Evolutionary conservation across 2,113 vertebrate species (phyloP).

Genomic region (Arothron firmamentum): DNA sequence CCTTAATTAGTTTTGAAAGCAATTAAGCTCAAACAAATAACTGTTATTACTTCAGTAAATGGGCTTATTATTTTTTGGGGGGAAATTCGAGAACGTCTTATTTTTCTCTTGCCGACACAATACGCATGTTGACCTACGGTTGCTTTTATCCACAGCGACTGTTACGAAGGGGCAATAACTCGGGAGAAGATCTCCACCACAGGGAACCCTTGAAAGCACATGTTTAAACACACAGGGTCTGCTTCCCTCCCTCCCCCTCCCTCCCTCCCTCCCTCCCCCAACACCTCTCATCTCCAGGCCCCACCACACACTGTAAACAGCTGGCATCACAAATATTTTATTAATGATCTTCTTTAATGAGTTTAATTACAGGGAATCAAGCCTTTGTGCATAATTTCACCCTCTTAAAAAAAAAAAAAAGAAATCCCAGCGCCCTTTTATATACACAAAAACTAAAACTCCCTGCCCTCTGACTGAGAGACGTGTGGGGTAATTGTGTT

Average conservation of each 20-base stretch:
- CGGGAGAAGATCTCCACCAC: constrained; percentile 57
- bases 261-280: constrained; percentile 12
- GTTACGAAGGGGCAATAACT: constrained; percentile 50
- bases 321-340: constrained; percentile 79
- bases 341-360: constrained; percentile 83
- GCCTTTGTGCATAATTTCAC: constrained; percentile 76
- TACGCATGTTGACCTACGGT: too few species aligned
- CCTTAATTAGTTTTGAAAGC: background rate
- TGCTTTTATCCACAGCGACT: constrained; percentile 53
- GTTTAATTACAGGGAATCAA: constrained; percentile 76
- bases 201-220: constrained; percentile 75
- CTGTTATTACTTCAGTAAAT: background rate
- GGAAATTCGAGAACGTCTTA: background rate
- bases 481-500: constrained; percentile 44
- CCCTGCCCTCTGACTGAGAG: constrained; percentile 63
- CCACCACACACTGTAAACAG: constrained; percentile 73
- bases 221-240: constrained; percentile 72
- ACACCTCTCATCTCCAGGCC: constrained; percentile 59
- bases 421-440: constrained; percentile 62
- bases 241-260: constrained; percentile 42
- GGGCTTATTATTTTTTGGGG: background rate
- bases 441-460: constrained; percentile 41
- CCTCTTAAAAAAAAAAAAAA: constrained; percentile 68
- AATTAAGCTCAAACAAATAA: background rate
- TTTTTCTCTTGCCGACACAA: background rate